Evolutionary conservation across 1,140 invertebrate genomes (phyloP).

Genomic region (Drosophila ambigua): DNA sequence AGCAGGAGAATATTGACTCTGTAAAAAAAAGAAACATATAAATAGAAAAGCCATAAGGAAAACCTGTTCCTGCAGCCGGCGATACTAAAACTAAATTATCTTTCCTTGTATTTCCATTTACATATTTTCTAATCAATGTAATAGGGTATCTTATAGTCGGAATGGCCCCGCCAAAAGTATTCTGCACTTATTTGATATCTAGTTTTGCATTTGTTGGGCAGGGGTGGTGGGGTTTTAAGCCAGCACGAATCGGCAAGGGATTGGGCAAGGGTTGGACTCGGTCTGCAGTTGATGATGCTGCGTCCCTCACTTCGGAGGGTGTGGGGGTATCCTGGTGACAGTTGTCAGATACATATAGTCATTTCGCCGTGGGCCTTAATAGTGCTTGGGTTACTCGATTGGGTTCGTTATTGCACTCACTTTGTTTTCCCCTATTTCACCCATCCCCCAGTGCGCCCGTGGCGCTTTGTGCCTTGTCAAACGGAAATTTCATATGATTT

Average conservation of each 20-base stretch:
- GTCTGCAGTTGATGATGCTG: conserved; percentile 47
- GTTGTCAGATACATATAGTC: conserved; percentile 53
- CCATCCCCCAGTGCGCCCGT: neutral
- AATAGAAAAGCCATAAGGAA: too few relatives aligned
- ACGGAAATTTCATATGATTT: conserved; percentile 69
- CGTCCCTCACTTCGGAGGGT: conserved; percentile 3
- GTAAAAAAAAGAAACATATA: too few relatives aligned
- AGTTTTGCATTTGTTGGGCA: conserved; percentile 74
- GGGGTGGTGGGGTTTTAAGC: conserved; percentile 39
- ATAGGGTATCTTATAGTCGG: too few relatives aligned
- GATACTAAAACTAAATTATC: too few relatives aligned
- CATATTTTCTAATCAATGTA: too few relatives aligned
- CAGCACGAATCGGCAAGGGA: conserved; percentile 1
- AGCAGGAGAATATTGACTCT: too few relatives aligned
- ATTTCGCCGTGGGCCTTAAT: conserved; percentile 64
- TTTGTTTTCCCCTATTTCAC: neutral
- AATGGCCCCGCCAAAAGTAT: too few relatives aligned
- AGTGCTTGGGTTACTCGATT: conserved; percentile 39
- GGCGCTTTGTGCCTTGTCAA: conserved; percentile 62
- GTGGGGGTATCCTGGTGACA: conserved; percentile 34
- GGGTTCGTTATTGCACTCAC: conserved; percentile 27
- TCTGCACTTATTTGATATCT: conserved; percentile 34
- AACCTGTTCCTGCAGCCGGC: too few relatives aligned
- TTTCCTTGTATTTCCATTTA: too few relatives aligned
- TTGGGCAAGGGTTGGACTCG: conserved; percentile 25